phyloP scores from a whole-genome alignment of 2,113 vertebrate genomes.

The Corynorhinus townsendii region DNA sequence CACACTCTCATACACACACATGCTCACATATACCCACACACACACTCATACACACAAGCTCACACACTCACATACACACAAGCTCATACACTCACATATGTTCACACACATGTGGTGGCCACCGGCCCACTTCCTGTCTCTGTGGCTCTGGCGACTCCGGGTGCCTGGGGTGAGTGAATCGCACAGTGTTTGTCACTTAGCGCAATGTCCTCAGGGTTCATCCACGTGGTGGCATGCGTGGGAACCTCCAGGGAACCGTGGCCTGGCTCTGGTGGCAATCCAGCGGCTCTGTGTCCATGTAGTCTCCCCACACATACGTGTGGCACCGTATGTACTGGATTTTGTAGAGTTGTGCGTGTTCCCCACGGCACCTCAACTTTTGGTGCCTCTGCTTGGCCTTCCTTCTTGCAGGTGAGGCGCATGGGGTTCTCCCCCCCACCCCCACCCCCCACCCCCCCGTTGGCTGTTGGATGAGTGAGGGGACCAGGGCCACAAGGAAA shows the following conservation, averaged over 20 bases:
- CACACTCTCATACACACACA: no score
- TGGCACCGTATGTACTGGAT: no score
- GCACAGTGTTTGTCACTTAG: not conserved
- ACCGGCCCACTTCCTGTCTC: not conserved
- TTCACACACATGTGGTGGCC: no score
- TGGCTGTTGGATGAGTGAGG: not conserved
- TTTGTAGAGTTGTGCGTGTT: not conserved
- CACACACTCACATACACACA: no score
- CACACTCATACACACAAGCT: no score
- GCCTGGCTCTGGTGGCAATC: not conserved
- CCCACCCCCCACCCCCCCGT: no score
- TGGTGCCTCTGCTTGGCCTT: not conserved
- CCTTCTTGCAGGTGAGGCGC: not conserved
- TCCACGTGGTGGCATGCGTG: no score
- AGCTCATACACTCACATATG: no score
- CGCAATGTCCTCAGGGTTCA: not conserved
- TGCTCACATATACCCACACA: no score
- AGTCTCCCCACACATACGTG: not conserved
- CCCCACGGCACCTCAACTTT: not conserved
- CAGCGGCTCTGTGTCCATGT: not conserved
- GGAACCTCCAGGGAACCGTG: not conserved
- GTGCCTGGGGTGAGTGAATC: accelerated
- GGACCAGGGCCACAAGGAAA: not conserved
- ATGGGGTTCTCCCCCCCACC: no score
- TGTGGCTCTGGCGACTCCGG: not conserved